These are phyloP conservation scores for Tympanoctomys barrerae DNA, from an alignment of 2,797 vertebrate species.

Conservation along the genomic window DNA sequence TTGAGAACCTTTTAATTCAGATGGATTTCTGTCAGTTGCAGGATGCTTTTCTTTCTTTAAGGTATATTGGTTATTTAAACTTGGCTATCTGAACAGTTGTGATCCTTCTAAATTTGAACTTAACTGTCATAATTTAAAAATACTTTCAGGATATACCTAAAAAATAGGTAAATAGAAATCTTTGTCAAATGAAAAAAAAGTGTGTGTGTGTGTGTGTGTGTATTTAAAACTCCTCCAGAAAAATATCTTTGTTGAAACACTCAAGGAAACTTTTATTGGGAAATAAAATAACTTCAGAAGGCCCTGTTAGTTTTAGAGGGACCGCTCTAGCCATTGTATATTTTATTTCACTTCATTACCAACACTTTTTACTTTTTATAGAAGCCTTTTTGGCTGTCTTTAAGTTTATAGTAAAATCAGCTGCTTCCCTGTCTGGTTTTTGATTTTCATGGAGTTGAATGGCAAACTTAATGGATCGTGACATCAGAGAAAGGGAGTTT, in stretches of 20 bases:
- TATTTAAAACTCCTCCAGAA: background rate
- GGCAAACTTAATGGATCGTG: constrained; percentile 41
- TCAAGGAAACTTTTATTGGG: constrained; percentile 23
- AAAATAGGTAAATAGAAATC: background rate
- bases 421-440: constrained; percentile 31
- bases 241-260: constrained; percentile 40
- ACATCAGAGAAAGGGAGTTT: constrained; percentile 54
- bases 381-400: background rate
- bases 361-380: background rate
- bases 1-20: constrained; percentile 8
- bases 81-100: background rate
- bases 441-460: constrained; percentile 6
- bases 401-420: constrained; percentile 2
- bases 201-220: background rate
- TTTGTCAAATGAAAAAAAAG: constrained; percentile 53
- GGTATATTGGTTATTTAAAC: background rate
- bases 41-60: background rate
- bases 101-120: constrained; percentile 46
- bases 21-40: constrained; percentile 21
- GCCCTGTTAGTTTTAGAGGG: constrained; percentile 12
- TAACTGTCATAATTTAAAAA: background rate
- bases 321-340: background rate
- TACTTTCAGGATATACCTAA: constrained; percentile 4
- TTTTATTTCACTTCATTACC: constrained; percentile 27
- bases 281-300: constrained; percentile 50